Evolutionary conservation across 92 coral and sea anemone genomes (phyloP).

Genomic region (Chrysogorgia sp.): DNA sequence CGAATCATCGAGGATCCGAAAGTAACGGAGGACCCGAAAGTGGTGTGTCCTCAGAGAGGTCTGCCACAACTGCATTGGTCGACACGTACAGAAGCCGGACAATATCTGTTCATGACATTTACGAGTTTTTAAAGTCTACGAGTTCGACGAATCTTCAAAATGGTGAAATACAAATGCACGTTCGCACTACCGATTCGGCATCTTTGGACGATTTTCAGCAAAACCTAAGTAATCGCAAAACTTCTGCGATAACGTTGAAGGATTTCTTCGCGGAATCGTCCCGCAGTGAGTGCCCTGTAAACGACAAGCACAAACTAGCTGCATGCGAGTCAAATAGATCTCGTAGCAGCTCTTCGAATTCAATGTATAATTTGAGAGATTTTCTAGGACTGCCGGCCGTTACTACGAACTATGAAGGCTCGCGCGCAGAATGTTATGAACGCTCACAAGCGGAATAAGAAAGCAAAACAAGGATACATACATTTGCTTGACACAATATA

Average conservation of each 20-base stretch:
- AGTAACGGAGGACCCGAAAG: neutral
- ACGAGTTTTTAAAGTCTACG: slow-evolving; percentile 20
- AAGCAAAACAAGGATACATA: too few species aligned
- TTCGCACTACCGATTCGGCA: neutral
- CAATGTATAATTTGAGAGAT: slow-evolving; percentile 5
- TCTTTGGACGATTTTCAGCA: neutral
- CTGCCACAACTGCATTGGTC: neutral
- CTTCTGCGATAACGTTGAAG: slow-evolving; percentile 1
- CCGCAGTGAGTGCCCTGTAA: neutral
- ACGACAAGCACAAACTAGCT: neutral
- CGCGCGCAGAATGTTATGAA: too few species aligned
- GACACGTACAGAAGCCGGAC: slow-evolving; percentile 4
- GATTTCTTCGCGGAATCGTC: neutral
- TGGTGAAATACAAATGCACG: neutral
- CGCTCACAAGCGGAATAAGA: too few species aligned
- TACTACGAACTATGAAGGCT: too few species aligned
- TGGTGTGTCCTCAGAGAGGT: neutral
- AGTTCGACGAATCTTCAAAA: neutral
- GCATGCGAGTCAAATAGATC: slow-evolving; percentile 2
- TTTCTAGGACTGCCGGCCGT: slow-evolving; percentile 3
- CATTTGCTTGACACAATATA: too few species aligned
- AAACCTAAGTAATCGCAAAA: neutral
- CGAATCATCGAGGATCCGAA: too few species aligned
- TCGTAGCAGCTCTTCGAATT: neutral
- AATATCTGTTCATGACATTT: slow-evolving; percentile 27